Percentiles rank a stretch among this genome's conserved stretches.
Conservation (phyloP, 2,113 vertebrate species). For the Gymnarchus niloticus region DNA sequence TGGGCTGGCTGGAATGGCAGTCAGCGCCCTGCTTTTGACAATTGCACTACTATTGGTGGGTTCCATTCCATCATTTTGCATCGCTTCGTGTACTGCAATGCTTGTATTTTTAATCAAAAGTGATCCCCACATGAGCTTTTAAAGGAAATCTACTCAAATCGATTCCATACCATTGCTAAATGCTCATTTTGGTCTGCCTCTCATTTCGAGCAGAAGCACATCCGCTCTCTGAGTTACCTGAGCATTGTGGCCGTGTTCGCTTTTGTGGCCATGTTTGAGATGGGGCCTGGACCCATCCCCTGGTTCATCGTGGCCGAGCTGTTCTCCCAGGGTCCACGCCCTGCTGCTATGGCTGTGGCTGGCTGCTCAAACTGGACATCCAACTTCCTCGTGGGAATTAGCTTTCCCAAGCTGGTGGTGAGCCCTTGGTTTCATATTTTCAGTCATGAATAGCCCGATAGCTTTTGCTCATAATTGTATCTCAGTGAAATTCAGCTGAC, state of each 20-base stretch:
- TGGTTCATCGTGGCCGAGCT: conserved; percentile 98
- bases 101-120: background rate
- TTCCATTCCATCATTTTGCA: background rate
- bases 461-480: background rate
- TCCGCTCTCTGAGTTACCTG: conserved; percentile 67
- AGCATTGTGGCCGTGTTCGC: conserved; percentile 77
- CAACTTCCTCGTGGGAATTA: conserved; percentile 88
- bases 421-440: background rate
- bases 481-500: no score
- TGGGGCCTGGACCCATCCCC: conserved; percentile 91
- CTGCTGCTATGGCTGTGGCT: conserved; percentile 87
- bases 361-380: conserved; percentile 94
- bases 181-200: background rate
- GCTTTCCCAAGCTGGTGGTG: conserved; percentile 82
- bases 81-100: background rate
- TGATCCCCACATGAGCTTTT: background rate
- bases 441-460: background rate
- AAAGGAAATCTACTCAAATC: background rate
- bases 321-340: conserved; percentile 91
- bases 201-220: conserved; percentile 46
- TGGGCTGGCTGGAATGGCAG: conserved; percentile 84
- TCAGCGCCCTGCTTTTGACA: conserved; percentile 77
- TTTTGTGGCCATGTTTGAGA: conserved; percentile 91
- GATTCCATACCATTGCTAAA: background rate
- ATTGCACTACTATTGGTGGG: conserved; percentile 71